phyloP scores from a whole-genome alignment of 1,140 invertebrate genomes.

The Stenopsyche tienmushanensis region DNA sequence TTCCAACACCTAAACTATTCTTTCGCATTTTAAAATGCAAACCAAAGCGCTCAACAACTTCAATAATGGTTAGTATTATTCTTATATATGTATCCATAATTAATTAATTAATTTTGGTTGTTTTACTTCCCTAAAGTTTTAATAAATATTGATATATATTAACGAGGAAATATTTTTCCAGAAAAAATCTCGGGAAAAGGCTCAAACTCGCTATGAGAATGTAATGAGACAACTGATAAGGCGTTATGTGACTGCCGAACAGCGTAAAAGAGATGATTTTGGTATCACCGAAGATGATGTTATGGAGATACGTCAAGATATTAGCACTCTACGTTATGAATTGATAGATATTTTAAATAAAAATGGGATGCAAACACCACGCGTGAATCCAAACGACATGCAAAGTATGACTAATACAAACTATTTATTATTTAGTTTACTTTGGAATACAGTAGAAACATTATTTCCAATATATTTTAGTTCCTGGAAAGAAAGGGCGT shows the following conservation, averaged over 20 bases:
- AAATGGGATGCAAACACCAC: constrained; percentile 79
- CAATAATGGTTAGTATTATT: constrained; percentile 56
- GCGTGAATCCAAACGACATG: constrained; percentile 62
- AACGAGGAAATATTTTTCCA: too few relatives aligned
- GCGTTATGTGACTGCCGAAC: constrained; percentile 81
- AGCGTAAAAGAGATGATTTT: constrained; percentile 76
- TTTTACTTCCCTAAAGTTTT: too few relatives aligned
- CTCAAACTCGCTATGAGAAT: constrained; percentile 66
- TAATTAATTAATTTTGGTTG: too few relatives aligned
- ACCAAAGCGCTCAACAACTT: constrained; percentile 57
- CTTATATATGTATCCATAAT: too few relatives aligned
- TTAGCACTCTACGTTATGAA: constrained; percentile 82
- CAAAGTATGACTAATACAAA: constrained; percentile 52
- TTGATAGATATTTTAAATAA: constrained; percentile 82
- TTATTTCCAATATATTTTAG: constrained; percentile 48
- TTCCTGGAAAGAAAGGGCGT: constrained; percentile 79
- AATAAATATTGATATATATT: too few relatives aligned
- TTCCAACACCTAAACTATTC: constrained; percentile 73
- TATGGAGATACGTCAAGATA: constrained; percentile 94
- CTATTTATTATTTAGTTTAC: neutral
- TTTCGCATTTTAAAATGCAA: constrained; percentile 57
- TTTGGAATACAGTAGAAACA: neutral
- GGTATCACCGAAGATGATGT: constrained; percentile 94
- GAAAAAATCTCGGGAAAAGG: constrained; percentile 72
- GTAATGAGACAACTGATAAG: constrained; percentile 79